Evolutionary conservation across 2,888 invertebrate species (phyloP).

Genomic region (Drosophila lacicola): DNA sequence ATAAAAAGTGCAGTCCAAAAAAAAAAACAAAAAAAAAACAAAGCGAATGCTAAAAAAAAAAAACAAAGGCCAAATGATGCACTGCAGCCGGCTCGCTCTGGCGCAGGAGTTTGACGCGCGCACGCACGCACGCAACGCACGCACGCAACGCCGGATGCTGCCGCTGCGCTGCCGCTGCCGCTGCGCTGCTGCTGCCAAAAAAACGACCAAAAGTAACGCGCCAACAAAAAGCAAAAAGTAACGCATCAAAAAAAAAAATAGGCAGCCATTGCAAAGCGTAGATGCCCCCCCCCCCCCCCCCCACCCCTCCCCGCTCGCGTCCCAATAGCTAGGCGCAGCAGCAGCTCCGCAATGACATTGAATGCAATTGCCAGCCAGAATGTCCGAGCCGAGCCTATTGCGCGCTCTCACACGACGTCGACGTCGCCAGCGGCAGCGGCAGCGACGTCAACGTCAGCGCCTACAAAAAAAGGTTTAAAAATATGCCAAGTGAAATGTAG

Average conservation of each 20-base stretch:
- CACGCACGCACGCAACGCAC: constrained; percentile 22
- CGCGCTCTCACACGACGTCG: constrained; percentile 21
- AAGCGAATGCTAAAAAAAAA: constrained; percentile 38
- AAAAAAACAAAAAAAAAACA: constrained; percentile 25
- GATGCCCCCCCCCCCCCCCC: background rate
- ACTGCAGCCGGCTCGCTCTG: constrained; percentile 69
- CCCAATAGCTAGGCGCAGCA: constrained; percentile 5
- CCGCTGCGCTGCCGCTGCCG: constrained; percentile 10
- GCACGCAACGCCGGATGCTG: constrained; percentile 9
- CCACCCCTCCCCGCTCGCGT: background rate
- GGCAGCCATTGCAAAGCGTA: constrained; percentile 7
- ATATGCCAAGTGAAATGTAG: constrained; percentile 70
- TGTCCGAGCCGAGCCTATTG: constrained; percentile 30
- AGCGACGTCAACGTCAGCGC: constrained; percentile 1
- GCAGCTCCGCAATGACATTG: constrained; percentile 65
- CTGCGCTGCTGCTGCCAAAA: constrained; percentile 42
- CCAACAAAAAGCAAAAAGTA: constrained; percentile 34
- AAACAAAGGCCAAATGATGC: constrained; percentile 28
- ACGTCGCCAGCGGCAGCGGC: constrained; percentile 13
- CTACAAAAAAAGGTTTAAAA: constrained; percentile 54
- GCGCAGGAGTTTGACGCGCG: constrained; percentile 43
- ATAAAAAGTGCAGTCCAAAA: background rate
- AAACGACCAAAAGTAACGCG: constrained; percentile 53
- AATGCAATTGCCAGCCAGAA: constrained; percentile 52
- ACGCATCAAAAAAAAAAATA: constrained; percentile 16